Conservation (phyloP, 2,797 vertebrate genomes). For the Hypotaenidia okinawae region DNA sequence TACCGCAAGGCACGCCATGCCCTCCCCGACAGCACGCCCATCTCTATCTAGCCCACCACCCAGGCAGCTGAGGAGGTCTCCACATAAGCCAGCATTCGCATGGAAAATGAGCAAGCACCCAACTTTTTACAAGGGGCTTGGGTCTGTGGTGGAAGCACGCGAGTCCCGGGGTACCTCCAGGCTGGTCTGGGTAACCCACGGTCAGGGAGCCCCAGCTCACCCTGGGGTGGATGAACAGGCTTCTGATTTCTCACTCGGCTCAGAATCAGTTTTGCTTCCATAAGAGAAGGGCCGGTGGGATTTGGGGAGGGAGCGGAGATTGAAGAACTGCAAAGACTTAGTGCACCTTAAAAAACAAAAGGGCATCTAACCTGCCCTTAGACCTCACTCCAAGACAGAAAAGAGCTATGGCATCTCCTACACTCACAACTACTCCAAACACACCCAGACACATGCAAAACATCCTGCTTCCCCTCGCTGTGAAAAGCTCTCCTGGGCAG, state of each 20-base stretch:
- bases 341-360: conserved; percentile 67
- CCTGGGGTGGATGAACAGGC: not conserved
- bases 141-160: not conserved
- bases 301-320: not conserved
- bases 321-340: conserved; percentile 32
- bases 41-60: not conserved
- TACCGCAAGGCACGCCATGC: accelerated
- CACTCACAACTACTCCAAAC: conserved; percentile 55
- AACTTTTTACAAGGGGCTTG: not conserved
- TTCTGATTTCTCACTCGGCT: not conserved
- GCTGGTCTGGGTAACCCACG: not conserved
- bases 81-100: accelerated
- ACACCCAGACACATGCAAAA: conserved; percentile 63
- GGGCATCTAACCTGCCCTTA: conserved; percentile 41
- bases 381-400: conserved; percentile 29
- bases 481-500: accelerated
- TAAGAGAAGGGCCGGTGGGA: not conserved
- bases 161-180: not conserved
- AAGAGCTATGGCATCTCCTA: conserved; percentile 65
- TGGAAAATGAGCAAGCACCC: not conserved
- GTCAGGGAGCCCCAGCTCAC: not conserved
- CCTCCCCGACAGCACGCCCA: not conserved
- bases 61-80: not conserved
- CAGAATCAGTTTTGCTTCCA: not conserved
- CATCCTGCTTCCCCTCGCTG: not conserved